Conservation (phyloP, 2,113 vertebrate genomes). For the Microcebus tavaratra region DNA sequence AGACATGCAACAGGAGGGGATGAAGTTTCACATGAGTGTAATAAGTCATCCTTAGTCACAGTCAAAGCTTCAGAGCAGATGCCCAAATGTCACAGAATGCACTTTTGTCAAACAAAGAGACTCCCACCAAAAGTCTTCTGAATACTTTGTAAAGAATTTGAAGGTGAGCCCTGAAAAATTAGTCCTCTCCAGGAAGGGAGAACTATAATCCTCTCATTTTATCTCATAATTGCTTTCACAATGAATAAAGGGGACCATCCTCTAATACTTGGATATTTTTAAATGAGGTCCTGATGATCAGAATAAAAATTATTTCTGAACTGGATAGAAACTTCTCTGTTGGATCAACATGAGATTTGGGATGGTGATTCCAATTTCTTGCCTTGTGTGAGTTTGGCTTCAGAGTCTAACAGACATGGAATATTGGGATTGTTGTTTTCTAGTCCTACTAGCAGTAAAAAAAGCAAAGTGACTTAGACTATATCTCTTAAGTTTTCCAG, state of each 20-base stretch:
- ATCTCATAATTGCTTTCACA: neutral
- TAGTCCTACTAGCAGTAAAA: neutral
- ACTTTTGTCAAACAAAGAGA: neutral
- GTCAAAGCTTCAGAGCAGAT: neutral
- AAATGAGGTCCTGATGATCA: neutral
- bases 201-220: conserved; percentile 10
- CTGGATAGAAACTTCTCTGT: neutral
- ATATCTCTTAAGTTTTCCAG: neutral
- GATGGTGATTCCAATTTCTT: neutral
- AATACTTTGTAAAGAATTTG: conserved; percentile 7
- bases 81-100: neutral
- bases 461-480: neutral
- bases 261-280: neutral
- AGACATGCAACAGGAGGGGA: neutral
- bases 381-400: neutral
- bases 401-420: neutral
- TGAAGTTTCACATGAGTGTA: neutral
- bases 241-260: neutral
- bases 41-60: neutral
- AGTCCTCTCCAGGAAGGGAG: neutral
- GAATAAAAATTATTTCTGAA: neutral
- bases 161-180: neutral
- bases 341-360: neutral
- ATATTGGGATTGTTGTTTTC: neutral
- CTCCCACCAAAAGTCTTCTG: neutral